Evolutionary conservation across 2,113 vertebrate species (phyloP).

Genomic region (Odontesthes bonariensis): DNA sequence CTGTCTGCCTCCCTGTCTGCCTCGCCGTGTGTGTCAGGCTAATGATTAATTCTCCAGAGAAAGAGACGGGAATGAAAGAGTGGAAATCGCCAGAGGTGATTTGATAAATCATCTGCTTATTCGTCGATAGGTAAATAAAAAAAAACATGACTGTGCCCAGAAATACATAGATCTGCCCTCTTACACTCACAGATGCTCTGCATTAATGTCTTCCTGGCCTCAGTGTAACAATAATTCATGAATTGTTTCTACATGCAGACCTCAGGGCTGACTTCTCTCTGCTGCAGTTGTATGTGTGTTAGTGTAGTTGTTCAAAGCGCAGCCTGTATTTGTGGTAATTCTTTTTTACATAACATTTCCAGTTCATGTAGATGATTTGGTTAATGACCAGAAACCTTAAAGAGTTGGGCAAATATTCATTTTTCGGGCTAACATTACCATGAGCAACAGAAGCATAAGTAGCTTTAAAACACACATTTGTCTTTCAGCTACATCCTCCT

Average conservation of each 20-base stretch:
- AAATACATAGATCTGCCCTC: conserved; percentile 68
- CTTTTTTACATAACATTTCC: background rate
- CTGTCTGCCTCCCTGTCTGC: conserved; percentile 63
- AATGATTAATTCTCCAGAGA: conserved; percentile 84
- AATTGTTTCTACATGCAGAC: conserved; percentile 60
- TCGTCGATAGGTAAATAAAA: conserved; percentile 84
- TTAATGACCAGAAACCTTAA: background rate
- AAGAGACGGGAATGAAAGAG: conserved; percentile 27
- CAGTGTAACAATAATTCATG: conserved; percentile 64
- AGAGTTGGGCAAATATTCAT: background rate
- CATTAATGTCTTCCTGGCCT: conserved; percentile 73
- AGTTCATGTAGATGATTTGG: background rate
- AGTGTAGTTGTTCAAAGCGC: background rate
- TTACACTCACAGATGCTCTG: conserved; percentile 74
- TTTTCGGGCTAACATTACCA: too few species aligned
- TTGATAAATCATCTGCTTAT: conserved; percentile 85
- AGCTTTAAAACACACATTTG: background rate
- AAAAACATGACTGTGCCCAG: conserved; percentile 73
- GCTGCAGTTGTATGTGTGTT: conserved; percentile 8
- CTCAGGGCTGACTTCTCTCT: conserved; percentile 44
- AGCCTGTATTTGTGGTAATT: background rate
- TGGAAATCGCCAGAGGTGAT: conserved; percentile 62
- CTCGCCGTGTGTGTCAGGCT: conserved; percentile 83
- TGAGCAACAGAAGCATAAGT: background rate
- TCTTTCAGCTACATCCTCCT: background rate